Base-by-base conservation (phyloP, 1,140 invertebrate genomes). In the Drosophila melanogaster region DNA sequence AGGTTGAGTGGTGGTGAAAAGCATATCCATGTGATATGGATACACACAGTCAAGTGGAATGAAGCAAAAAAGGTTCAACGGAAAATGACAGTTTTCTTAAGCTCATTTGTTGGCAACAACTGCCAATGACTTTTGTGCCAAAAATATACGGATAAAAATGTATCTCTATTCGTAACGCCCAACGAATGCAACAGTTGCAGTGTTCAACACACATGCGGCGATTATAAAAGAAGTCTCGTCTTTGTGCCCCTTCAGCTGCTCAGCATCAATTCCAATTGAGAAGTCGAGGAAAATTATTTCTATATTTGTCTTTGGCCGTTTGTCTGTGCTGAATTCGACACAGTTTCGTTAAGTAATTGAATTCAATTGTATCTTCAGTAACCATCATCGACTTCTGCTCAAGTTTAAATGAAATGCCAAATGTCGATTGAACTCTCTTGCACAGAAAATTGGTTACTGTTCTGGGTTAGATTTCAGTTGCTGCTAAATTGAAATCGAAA, bases 71-170 rank as follows among this genome's bases (percentile, higher is more conserved):
- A 71, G 84, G 79, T 69, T 75, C 72, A 74, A 80, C 74, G 76
- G 79, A 77, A 89, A 89, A 80, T 89, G 84, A 89, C 84, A 89
- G 84, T 89, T 77, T 89, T 58, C 75, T 77, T 81, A 79, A 87
- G 83, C 74, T 69, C 77, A 86, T 86, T 85, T 85, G 67, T 78
- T 77, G 40, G 47, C 38, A 67, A 56, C 75, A 60, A 62, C 72
- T 67, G 58, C 60, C 77, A 74, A 73, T 83, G 83, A 83, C 70
- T 86, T 87, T 60, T 41, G 46, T 44, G 40, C 49, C 4, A 65
- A 41, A 72, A 41, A 81, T 78, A 77, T 71, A 58, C 51, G 58
- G 38, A 64, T 54, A 75, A 55, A 69, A 69, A 60, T 62, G 55
- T 64, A 58, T 75, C 62, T 77, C 58, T 78, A 75, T 78, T 49